Conservation (phyloP, 2,888 invertebrate species). For the Acholoe squamosa region DNA sequence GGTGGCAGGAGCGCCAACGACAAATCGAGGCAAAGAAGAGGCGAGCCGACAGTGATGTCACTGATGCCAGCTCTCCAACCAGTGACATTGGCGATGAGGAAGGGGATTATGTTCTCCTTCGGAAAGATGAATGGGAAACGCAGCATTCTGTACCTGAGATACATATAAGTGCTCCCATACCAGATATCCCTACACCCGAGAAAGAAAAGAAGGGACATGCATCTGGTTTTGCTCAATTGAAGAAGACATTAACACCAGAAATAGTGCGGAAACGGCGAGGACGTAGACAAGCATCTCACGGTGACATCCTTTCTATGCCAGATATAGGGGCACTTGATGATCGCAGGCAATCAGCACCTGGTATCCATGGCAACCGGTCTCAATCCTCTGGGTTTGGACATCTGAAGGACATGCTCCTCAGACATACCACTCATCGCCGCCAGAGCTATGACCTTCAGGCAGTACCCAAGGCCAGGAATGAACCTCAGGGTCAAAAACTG, state of each 20-base stretch:
- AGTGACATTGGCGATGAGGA: not conserved
- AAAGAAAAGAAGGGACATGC: not conserved
- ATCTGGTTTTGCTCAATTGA: not conserved
- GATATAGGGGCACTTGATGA: not conserved
- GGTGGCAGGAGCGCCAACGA: constrained; percentile 7
- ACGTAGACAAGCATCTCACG: not conserved
- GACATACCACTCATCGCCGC: not conserved
- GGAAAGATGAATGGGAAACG: not conserved
- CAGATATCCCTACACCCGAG: no score
- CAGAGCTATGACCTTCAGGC: not conserved
- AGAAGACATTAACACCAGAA: constrained; percentile 29
- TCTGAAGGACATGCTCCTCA: not conserved
- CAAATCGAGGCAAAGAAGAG: not conserved
- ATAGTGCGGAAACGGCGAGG: not conserved
- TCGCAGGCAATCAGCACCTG: constrained; percentile 1
- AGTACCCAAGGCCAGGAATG: not conserved
- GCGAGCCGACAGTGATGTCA: not conserved
- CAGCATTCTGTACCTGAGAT: not conserved
- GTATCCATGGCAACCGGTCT: not conserved
- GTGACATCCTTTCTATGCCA: constrained; percentile 8
- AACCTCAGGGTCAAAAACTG: not conserved
- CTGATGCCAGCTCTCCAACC: not conserved
- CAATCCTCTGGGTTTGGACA: not conserved
- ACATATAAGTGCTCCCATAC: no score
- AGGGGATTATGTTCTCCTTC: not conserved